Evolutionary conservation across 2,113 vertebrate genomes (phyloP), one percentile per base, ranked within the genome.

Genomic region (Zapornia atra): DNA sequence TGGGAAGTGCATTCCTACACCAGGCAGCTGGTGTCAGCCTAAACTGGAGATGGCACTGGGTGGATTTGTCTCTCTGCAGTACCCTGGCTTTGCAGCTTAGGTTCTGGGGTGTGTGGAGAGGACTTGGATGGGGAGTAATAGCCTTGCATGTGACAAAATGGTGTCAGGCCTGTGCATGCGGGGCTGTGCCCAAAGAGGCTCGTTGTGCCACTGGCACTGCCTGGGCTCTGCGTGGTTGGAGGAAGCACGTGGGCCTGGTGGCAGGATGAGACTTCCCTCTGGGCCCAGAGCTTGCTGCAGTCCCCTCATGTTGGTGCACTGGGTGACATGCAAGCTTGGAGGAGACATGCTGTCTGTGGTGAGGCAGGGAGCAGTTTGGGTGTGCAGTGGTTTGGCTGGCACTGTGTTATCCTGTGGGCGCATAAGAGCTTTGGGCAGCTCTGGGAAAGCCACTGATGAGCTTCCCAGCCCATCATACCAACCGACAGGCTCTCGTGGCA

Each of bases 11-110:
- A 8, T 69, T 82, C 34, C 38, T 36, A n/a, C 42, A 51, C 12
- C 18, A 29, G 25, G n/a, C 0, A 0, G n/a, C 38, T 1, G 1
- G 48, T 63, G 31, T 20, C 51, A 53, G 57, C 36, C 42, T 13
- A 24, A 69, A 31, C 19, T 36, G 48, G 40, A 70, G 70, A 25
- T 36, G 46, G 44, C 10, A 15, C 15, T 0, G 0, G 15, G 2
- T 40, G 53, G n/a, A 12, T 40, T 83, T 40, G 44, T 40, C 25
- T 26, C 17, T 34, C 60, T 73, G 34, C 34, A 63, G 46, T 44
- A 54, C 11, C 36, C 29, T 42, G 44, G 42, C 36, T 65, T 76
- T 75, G 68, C 33, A 63, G 26, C 28, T 63, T 63, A 63, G 33
- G 28, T 64, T 86, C 57, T 2, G 1, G n/a, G n/a, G 38, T 56